Conservation (phyloP, 2,797 vertebrate species). For the Coregonus suidteri region DNA sequence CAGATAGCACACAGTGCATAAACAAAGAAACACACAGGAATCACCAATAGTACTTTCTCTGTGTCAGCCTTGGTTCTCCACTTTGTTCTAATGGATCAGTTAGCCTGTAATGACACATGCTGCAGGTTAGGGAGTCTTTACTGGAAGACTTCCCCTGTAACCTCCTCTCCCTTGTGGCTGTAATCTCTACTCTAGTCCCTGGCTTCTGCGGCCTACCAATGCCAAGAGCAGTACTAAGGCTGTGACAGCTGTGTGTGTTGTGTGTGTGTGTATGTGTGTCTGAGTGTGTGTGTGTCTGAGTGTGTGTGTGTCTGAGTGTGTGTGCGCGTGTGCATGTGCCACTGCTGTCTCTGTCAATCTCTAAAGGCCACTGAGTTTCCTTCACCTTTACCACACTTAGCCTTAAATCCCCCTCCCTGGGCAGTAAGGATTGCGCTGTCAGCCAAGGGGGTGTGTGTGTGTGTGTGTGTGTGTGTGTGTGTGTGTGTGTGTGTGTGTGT, state of each 20-base stretch:
- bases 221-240: not conserved
- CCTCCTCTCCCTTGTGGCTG: not conserved
- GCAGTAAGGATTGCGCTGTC: slow-evolving; percentile 20
- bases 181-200: not conserved
- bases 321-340: not conserved
- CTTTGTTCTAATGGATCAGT: not conserved
- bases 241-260: too few species aligned
- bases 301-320: too few species aligned
- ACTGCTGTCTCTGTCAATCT: slow-evolving; percentile 2
- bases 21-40: not conserved
- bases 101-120: not conserved
- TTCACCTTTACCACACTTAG: slow-evolving; percentile 28
- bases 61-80: not conserved
- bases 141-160: not conserved
- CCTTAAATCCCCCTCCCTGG: not conserved
- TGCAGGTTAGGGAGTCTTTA: not conserved
- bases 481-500: slow-evolving; percentile 25
- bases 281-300: too few species aligned
- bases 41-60: too few species aligned
- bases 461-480: slow-evolving; percentile 5
- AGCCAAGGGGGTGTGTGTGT: slow-evolving; percentile 29
- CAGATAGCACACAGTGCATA: not conserved
- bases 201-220: not conserved
- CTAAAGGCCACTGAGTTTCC: slow-evolving; percentile 26
- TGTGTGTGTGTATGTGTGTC: too few species aligned